Evolutionary conservation across 2,113 vertebrate genomes (phyloP), one percentile per base, ranked within the genome.

Genomic region (Rafetus swinhoei): DNA sequence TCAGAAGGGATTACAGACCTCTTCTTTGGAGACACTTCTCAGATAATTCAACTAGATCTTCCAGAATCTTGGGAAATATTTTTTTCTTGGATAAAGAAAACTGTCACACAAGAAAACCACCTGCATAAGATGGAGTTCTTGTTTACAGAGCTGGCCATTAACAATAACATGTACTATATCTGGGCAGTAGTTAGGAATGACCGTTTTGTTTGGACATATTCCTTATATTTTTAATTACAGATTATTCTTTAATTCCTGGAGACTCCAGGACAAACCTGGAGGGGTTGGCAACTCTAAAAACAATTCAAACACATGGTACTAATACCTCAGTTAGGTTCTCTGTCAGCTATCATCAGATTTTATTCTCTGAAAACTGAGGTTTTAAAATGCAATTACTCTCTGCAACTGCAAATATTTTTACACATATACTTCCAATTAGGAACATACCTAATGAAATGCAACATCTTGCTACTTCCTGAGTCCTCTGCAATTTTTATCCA

Each of bases 1-100:
- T 94, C 88, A 57, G 45, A 92, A 95, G 32, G 27, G n/a, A 92
- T 95, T 95, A 88, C 32, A 65, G 19, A 81, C 81, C 13, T 87
- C 91, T 96, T 87, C 62, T 91, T 96, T 57, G 92, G 57, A 57
- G 86, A 77, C 77, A 16, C 0, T 25, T 35, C 32, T 11, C 16
- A 96, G 86, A 92, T 88, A 2, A 82, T 85, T 88, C 72, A 56
- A 65, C 62, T 2, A 93, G 84, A 0, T 0, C 76, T 92, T 79
- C 59, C 59, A 79, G 89, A 90, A 91, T 85, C 85, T 86, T 85
- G 86, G 19, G 45, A 79, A 62, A 32, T 77, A 93, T 89, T 22
- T 0, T 62, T 62, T 32, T 62, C 60, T 62, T 62, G 60, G 27
- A 32, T 62, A 62, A 62, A 62, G 27, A 62, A 14, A 65, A 65